Conservation (phyloP, 1,140 invertebrate genomes). For the Platyura marginata region DNA sequence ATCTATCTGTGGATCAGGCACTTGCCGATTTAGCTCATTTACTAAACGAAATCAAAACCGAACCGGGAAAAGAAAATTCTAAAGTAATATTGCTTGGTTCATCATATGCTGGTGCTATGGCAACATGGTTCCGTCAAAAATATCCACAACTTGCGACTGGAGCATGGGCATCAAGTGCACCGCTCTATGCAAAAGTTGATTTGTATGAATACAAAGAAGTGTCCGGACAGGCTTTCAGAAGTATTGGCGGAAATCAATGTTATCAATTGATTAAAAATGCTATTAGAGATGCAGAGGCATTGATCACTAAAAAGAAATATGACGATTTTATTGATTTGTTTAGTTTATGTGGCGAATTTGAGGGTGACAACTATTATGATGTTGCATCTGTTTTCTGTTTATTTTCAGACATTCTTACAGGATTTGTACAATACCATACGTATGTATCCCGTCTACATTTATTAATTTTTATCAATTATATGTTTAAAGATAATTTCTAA, state of each 20-base stretch:
- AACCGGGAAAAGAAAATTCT: neutral
- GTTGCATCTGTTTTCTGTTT: neutral
- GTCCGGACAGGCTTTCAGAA: constrained; percentile 9
- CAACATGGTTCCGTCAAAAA: constrained; percentile 53
- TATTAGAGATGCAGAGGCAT: constrained; percentile 27
- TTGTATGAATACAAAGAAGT: constrained; percentile 29
- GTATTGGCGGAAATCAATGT: constrained; percentile 26
- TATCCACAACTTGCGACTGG: constrained; percentile 50
- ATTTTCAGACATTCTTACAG: too few species aligned
- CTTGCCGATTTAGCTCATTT: constrained; percentile 57
- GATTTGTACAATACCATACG: too few species aligned
- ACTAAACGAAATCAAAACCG: constrained; percentile 23
- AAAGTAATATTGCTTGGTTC: constrained; percentile 22
- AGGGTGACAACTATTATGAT: neutral
- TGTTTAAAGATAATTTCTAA: neutral
- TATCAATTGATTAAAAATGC: constrained; percentile 28
- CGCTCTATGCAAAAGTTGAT: constrained; percentile 45
- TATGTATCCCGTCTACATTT: too few species aligned
- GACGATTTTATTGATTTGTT: constrained; percentile 21
- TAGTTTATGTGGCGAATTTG: constrained; percentile 14
- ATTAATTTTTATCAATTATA: too few species aligned
- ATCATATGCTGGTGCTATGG: constrained; percentile 64
- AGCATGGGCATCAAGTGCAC: constrained; percentile 56
- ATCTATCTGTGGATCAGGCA: constrained; percentile 54
- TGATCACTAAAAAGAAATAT: constrained; percentile 17